Conservation (phyloP, 2,888 invertebrate species). For the Malacosoma neustria region DNA sequence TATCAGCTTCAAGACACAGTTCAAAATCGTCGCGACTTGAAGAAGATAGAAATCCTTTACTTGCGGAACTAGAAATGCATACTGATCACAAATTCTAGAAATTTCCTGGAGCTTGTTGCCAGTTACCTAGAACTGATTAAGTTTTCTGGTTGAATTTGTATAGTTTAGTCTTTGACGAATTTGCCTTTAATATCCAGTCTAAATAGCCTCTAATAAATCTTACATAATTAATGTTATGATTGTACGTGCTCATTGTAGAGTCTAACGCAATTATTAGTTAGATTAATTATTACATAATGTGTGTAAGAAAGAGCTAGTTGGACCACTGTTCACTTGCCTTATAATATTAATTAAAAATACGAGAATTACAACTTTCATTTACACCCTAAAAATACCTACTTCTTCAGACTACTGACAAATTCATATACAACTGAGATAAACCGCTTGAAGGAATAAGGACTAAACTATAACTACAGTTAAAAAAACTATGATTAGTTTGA, state of each 20-base stretch:
- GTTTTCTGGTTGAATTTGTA: too few species aligned
- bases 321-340: slow-evolving; percentile 69
- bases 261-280: slow-evolving; percentile 42
- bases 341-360: slow-evolving; percentile 28
- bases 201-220: slow-evolving; percentile 8
- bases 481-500: too few species aligned
- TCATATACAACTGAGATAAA: too few species aligned
- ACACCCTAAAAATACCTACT: too few species aligned
- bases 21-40: slow-evolving; percentile 57
- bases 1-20: slow-evolving; percentile 64
- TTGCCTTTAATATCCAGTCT: too few species aligned
- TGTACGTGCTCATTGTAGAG: slow-evolving; percentile 57
- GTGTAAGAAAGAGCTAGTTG: slow-evolving; percentile 56
- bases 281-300: slow-evolving; percentile 37
- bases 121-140: too few species aligned
- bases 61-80: slow-evolving; percentile 58
- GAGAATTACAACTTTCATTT: slow-evolving; percentile 9
- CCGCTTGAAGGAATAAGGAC: too few species aligned
- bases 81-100: slow-evolving; percentile 57
- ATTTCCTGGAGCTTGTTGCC: background rate
- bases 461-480: too few species aligned
- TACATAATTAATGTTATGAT: slow-evolving; percentile 49
- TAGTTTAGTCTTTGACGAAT: too few species aligned
- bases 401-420: too few species aligned
- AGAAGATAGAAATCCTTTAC: slow-evolving; percentile 78